A percentile compares a stretch with the other conserved stretches of the same genome.
These are phyloP conservation scores for Bombyx mori DNA, from an alignment of 1,140 invertebrate genomes.

Conservation along the genomic window DNA sequence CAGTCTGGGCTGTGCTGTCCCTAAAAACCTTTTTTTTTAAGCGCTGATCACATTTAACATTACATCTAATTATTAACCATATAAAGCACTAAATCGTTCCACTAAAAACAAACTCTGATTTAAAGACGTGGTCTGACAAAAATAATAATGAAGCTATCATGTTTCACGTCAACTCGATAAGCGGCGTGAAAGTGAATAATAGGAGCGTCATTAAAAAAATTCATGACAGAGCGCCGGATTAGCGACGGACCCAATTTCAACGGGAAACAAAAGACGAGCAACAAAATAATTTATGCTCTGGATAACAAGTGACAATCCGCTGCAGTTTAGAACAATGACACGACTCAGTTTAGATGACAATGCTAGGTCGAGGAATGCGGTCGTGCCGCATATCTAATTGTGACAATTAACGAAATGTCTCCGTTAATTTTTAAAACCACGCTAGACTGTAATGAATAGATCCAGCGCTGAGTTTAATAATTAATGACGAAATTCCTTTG, in stretches of 20 bases:
- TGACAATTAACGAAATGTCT: conserved; percentile 43
- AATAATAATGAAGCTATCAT: no score
- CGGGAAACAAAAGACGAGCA: conserved; percentile 6
- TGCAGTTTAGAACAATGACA: conserved; percentile 21
- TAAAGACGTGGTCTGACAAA: no score
- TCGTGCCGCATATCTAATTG: conserved; percentile 39
- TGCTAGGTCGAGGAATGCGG: conserved; percentile 30
- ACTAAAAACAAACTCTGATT: no score
- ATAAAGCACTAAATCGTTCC: no score
- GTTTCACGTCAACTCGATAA: no score
- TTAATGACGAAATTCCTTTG: no score
- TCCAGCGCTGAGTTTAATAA: no score
- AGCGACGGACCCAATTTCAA: conserved; percentile 3
- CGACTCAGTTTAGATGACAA: conserved; percentile 16
- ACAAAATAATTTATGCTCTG: conserved; percentile 20
- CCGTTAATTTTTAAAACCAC: conserved; percentile 28
- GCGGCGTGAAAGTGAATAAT: neutral
- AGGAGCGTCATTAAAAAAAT: neutral
- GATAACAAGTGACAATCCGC: conserved; percentile 16
- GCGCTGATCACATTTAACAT: no score
- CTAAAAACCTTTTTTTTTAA: no score
- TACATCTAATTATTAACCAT: no score
- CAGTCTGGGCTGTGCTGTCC: no score
- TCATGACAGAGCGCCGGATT: conserved; percentile 6
- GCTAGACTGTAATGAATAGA: conserved; percentile 9